Conservation (phyloP, 1,140 invertebrate genomes). For the Reticulitermes speratus region DNA sequence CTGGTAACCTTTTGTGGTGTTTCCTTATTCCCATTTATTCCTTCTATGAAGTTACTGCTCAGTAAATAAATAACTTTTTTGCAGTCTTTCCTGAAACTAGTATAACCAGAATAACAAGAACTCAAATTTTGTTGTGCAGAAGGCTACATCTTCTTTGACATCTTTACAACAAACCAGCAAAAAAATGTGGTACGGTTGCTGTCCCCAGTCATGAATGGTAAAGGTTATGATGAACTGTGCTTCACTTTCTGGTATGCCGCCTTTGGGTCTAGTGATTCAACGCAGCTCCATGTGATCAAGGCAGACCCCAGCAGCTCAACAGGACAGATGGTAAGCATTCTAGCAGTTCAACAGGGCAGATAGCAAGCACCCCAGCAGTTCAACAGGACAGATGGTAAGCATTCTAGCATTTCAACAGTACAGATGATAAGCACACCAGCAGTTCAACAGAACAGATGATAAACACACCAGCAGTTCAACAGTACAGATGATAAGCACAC, state of each 20-base stretch:
- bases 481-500: background rate
- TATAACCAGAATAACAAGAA: too few relatives aligned
- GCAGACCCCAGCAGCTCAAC: background rate
- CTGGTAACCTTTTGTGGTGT: too few relatives aligned
- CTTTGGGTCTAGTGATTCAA: constrained; percentile 60
- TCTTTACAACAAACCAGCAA: constrained; percentile 56
- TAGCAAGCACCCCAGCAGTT: too few relatives aligned
- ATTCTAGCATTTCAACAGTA: too few relatives aligned
- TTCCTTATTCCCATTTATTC: too few relatives aligned
- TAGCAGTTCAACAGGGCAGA: too few relatives aligned
- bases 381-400: too few relatives aligned
- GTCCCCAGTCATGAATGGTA: constrained; percentile 45
- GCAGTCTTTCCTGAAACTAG: too few relatives aligned
- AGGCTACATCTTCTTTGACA: constrained; percentile 66
- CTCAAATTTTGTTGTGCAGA: constrained; percentile 41
- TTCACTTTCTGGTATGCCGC: constrained; percentile 65
- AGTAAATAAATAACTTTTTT: too few relatives aligned
- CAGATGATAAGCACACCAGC: too few relatives aligned
- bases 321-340: too few relatives aligned
- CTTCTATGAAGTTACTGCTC: too few relatives aligned
- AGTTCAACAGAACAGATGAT: background rate
- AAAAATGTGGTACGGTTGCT: constrained; percentile 46
- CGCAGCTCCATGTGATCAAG: constrained; percentile 38
- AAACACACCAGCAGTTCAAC: background rate
- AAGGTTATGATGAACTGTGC: constrained; percentile 43